These are phyloP conservation scores for Danio jaintianensis DNA, from an alignment of 2,797 vertebrate genomes.

Conservation along the genomic window DNA sequence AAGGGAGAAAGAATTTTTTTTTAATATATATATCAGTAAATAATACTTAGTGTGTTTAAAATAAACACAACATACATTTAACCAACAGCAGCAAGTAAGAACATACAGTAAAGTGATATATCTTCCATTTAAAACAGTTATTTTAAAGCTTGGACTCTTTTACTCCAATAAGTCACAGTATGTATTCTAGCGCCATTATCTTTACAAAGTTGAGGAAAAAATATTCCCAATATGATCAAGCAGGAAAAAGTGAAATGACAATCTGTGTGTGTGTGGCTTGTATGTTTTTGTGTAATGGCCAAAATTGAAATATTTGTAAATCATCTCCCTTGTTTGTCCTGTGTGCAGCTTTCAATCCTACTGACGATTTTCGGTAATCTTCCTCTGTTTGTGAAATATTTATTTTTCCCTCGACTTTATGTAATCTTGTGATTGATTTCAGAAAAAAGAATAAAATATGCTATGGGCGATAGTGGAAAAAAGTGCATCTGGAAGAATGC, in stretches of 20 bases:
- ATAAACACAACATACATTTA: too few relatives aligned
- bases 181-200: too few relatives aligned
- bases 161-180: too few relatives aligned
- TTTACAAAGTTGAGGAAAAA: background rate
- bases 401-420: constrained; percentile 5
- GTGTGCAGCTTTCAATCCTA: background rate
- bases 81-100: too few relatives aligned
- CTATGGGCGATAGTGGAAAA: background rate
- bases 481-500: background rate
- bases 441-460: background rate
- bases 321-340: background rate
- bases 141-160: too few relatives aligned
- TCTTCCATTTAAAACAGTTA: too few relatives aligned
- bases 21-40: too few relatives aligned
- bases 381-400: background rate
- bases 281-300: background rate
- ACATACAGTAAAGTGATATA: too few relatives aligned
- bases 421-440: constrained; percentile 17
- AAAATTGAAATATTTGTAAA: background rate
- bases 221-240: background rate
- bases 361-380: constrained; percentile 15
- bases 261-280: background rate
- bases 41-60: too few relatives aligned
- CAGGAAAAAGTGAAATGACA: background rate
- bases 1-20: too few relatives aligned